Evolutionary conservation across 2,113 vertebrate species (phyloP).

Genomic region (Xenus cinereus): DNA sequence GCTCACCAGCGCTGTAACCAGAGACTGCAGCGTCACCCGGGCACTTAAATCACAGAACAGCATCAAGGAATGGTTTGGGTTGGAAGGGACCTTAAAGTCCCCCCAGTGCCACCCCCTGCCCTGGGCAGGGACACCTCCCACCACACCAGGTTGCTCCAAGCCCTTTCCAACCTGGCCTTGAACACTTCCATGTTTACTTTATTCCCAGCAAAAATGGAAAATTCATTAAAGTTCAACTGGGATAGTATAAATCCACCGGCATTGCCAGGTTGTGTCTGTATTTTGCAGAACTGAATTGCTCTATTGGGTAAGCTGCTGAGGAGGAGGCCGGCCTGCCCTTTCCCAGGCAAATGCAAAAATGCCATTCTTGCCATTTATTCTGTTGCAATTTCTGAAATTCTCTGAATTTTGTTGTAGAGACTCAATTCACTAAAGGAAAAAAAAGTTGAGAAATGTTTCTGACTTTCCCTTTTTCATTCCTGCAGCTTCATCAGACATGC

Average conservation of each 20-base stretch:
- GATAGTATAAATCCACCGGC: neutral
- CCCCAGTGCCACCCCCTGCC: no score
- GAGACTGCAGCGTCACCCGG: neutral
- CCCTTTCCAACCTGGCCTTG: no score
- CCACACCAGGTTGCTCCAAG: no score
- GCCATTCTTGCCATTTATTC: neutral
- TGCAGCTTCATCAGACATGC: conserved; percentile 54
- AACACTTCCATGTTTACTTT: neutral
- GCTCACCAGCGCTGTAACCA: neutral
- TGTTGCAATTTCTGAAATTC: neutral
- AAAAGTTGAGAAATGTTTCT: neutral
- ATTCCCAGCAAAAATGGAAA: neutral
- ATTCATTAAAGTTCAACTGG: neutral
- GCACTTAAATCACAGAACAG: neutral
- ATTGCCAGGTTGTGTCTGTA: neutral
- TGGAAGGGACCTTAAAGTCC: no score
- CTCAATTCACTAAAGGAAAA: neutral
- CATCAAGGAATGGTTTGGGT: no score
- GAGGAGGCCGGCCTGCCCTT: neutral
- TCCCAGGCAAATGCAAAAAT: neutral
- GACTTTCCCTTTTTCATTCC: neutral
- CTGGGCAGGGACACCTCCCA: no score
- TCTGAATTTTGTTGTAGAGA: neutral
- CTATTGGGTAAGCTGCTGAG: neutral
- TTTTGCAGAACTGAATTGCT: neutral